phyloP scores from a whole-genome alignment of 2,888 invertebrate genomes.

The Troilus luridus region DNA sequence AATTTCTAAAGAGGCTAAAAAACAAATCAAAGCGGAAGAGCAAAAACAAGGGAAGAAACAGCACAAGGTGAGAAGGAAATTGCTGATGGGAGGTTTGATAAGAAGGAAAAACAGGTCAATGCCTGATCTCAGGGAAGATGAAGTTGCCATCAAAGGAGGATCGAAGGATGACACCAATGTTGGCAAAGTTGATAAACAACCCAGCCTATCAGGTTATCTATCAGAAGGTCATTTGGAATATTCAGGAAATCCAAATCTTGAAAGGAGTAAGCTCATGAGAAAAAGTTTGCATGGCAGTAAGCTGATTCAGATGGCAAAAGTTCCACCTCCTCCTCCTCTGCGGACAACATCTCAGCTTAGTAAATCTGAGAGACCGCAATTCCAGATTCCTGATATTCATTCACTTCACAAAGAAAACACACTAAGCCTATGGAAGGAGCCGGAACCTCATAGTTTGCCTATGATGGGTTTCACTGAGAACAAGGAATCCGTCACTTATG shows the following conservation, averaged over 20 bases:
- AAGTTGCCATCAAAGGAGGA: conserved; percentile 67
- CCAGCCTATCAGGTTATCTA: conserved; percentile 82
- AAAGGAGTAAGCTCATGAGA: conserved; percentile 88
- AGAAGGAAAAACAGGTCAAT: conserved; percentile 90
- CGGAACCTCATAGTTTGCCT: conserved; percentile 77
- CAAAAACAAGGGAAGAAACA: conserved; percentile 87
- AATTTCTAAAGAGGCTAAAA: conserved; percentile 74
- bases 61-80: conserved; percentile 88
- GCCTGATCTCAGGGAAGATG: conserved; percentile 91
- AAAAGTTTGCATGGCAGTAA: conserved; percentile 91
- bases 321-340: conserved; percentile 87
- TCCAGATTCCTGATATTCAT: conserved; percentile 64
- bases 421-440: conserved; percentile 64
- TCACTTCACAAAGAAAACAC: conserved; percentile 63
- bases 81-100: conserved; percentile 91
- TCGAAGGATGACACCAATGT: conserved; percentile 67
- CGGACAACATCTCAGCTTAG: conserved; percentile 88
- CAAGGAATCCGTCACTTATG: conserved; percentile 71
- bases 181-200: conserved; percentile 75
- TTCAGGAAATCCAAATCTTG: conserved; percentile 84
- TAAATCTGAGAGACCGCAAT: conserved; percentile 72
- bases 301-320: conserved; percentile 86
- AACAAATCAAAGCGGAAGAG: conserved; percentile 75
- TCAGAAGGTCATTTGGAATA: conserved; percentile 91
- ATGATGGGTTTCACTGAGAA: conserved; percentile 72